Evolutionary conservation across 2,113 vertebrate genomes (phyloP).

Genomic region (Mandrillus leucophaeus): DNA sequence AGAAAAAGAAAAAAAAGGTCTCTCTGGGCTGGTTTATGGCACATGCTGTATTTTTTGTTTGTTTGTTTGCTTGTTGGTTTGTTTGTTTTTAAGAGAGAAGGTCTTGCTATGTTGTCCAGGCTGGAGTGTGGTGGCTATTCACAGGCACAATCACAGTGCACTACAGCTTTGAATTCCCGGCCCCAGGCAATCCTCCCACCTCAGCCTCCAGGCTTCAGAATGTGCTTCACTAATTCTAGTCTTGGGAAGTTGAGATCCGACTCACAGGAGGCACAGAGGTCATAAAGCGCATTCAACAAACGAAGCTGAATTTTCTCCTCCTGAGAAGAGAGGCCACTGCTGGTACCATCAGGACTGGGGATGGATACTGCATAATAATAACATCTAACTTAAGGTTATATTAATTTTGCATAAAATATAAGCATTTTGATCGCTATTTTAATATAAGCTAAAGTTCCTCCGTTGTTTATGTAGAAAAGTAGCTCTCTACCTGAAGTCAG

Average conservation of each 20-base stretch:
- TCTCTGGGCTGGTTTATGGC: neutral
- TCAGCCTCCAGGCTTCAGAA: neutral
- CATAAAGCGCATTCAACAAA: neutral
- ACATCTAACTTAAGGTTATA: neutral
- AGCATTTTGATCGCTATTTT: neutral
- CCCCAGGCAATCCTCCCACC: neutral
- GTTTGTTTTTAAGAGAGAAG: neutral
- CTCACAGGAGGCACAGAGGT: neutral
- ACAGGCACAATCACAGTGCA: neutral
- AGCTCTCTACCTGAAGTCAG: neutral
- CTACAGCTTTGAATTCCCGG: neutral
- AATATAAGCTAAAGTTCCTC: neutral
- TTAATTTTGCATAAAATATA: neutral
- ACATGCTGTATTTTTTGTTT: neutral
- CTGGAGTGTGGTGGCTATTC: too few species aligned
- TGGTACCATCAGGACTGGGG: accelerated
- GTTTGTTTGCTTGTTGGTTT: neutral
- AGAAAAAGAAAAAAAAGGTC: neutral
- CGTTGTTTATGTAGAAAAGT: neutral
- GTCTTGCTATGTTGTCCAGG: neutral
- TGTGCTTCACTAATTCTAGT: neutral
- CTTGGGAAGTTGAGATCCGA: neutral
- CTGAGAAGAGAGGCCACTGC: neutral
- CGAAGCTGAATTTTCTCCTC: neutral
- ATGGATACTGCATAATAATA: accelerated